Percentiles rank a stretch among this genome's conserved stretches.
Conservation (phyloP, 2,888 invertebrate species). For the Melitaea athalia region DNA sequence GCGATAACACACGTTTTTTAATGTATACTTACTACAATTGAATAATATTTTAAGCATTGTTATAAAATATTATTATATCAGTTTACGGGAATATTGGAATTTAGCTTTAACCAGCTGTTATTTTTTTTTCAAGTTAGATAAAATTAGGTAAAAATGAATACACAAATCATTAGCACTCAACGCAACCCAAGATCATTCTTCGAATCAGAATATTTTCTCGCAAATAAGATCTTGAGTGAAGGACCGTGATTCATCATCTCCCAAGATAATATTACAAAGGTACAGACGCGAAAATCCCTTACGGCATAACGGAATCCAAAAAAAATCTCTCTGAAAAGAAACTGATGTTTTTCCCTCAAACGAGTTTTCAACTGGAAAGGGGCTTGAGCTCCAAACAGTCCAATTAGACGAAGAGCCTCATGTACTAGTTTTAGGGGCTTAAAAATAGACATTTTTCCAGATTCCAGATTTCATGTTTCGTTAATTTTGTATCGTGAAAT, state of each 20-base stretch:
- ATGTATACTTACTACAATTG: not conserved
- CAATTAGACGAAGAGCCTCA: slow-evolving; percentile 45
- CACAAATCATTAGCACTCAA: not conserved
- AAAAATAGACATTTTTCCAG: slow-evolving; percentile 21
- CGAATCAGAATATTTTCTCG: not conserved
- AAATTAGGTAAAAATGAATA: not conserved
- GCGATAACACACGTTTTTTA: slow-evolving; percentile 1
- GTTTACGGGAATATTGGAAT: too few species aligned
- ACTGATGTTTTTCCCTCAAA: slow-evolving; percentile 31
- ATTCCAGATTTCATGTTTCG: slow-evolving; percentile 2
- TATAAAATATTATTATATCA: too few species aligned
- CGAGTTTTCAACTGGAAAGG: slow-evolving; percentile 31
- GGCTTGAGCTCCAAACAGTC: slow-evolving; percentile 34
- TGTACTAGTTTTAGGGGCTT: slow-evolving; percentile 25
- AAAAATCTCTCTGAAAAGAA: slow-evolving; percentile 21
- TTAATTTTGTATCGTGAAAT: slow-evolving; percentile 1
- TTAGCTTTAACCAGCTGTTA: too few species aligned
- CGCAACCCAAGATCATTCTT: not conserved
- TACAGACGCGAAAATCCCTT: slow-evolving; percentile 15
- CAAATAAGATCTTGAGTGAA: slow-evolving; percentile 8
- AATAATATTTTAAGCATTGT: not conserved
- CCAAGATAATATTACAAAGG: slow-evolving; percentile 3
- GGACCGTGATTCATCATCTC: slow-evolving; percentile 18
- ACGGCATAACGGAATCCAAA: slow-evolving; percentile 15
- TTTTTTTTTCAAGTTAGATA: too few species aligned